phyloP scores from a whole-genome alignment of 2,113 vertebrate species.

The Mirza zaza region DNA sequence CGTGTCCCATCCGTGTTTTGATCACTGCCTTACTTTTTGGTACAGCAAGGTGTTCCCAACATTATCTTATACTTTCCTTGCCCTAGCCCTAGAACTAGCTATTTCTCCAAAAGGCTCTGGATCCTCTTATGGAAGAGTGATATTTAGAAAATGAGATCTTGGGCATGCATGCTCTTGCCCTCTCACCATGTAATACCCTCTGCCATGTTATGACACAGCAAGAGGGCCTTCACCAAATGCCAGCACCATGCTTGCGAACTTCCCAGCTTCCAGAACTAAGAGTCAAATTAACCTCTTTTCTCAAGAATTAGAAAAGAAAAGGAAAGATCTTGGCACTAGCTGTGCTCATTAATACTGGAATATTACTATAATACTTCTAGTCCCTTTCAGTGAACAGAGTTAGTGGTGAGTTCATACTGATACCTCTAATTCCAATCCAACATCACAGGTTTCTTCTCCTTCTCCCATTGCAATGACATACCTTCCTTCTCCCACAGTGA shows the following conservation, averaged over 20 bases:
- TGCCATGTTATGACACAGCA: no score
- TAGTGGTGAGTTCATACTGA: background rate
- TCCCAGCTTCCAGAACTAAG: no score
- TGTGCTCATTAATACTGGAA: background rate
- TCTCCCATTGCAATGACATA: background rate
- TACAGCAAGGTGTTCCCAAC: background rate
- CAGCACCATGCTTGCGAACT: no score
- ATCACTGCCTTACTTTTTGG: background rate
- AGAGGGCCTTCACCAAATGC: no score
- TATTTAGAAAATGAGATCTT: conserved; percentile 44
- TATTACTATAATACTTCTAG: background rate
- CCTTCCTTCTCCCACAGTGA: background rate
- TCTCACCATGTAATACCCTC: no score
- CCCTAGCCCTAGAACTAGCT: background rate
- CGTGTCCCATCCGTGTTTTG: background rate
- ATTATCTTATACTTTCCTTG: background rate
- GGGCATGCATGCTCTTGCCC: background rate
- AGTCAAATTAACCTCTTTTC: no score
- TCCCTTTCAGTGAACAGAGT: background rate
- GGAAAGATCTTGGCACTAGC: background rate
- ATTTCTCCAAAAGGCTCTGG: conserved; percentile 23
- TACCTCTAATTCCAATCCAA: background rate
- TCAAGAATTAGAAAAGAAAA: no score
- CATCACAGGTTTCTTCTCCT: background rate
- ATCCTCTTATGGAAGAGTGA: background rate